phyloP scores from a whole-genome alignment of 2,888 invertebrate genomes.

The Phalera bucephala region DNA sequence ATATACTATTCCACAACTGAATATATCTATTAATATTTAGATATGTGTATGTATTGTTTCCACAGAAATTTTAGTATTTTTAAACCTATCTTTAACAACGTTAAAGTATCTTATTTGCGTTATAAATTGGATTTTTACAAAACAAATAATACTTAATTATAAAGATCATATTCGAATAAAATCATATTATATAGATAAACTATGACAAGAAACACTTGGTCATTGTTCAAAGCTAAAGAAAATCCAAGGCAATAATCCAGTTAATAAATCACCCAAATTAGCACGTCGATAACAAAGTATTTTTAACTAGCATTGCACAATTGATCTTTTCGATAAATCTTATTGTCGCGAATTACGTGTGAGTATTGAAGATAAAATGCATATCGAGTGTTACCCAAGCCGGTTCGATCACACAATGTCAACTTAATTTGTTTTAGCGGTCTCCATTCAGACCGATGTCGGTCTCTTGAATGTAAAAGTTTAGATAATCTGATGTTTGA shows the following conservation, averaged over 20 bases:
- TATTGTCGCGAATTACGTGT: conserved; percentile 25
- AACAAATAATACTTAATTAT: no score
- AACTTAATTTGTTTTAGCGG: conserved; percentile 52
- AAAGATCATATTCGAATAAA: no score
- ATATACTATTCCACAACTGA: no score
- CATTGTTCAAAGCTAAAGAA: conserved; percentile 14
- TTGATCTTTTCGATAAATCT: conserved; percentile 13
- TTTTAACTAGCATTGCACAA: conserved; percentile 16
- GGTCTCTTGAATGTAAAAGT: conserved; percentile 65
- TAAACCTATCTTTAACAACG: conserved; percentile 9
- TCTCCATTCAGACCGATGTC: conserved; percentile 51
- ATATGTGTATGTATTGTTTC: conserved; percentile 11
- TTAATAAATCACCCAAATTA: conserved; percentile 21
- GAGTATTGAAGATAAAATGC: conserved; percentile 32
- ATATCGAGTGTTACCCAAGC: conserved; percentile 42
- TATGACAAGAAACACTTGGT: conserved; percentile 11
- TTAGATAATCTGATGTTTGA: conserved; percentile 66
- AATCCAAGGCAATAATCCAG: conserved; percentile 9
- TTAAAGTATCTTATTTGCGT: no score
- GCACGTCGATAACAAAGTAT: neutral
- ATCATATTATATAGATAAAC: no score
- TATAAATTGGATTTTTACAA: no score
- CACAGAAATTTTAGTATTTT: conserved; percentile 12
- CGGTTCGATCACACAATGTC: conserved; percentile 49
- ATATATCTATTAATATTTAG: conserved; percentile 19